Conservation (phyloP, 1,140 invertebrate species). For the Zaprionus taronus region DNA sequence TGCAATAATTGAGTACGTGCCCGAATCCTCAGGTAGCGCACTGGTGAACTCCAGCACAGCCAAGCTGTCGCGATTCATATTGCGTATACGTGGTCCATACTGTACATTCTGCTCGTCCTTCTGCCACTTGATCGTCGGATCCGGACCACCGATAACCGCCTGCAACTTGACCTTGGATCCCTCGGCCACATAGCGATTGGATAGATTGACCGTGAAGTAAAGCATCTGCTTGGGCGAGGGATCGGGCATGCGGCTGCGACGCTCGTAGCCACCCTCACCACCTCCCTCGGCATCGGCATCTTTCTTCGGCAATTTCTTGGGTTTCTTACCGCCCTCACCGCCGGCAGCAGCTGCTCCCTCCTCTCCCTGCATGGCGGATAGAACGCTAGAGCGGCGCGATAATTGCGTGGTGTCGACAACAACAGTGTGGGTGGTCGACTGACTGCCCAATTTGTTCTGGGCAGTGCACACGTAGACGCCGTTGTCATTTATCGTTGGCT, state of each 20-base stretch:
- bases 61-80: constrained; percentile 84
- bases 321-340: constrained; percentile 44
- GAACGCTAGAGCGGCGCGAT: constrained; percentile 73
- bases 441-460: constrained; percentile 86
- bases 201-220: constrained; percentile 79
- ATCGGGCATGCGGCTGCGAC: constrained; percentile 77
- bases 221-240: constrained; percentile 79
- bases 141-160: constrained; percentile 76
- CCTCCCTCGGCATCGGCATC: constrained; percentile 61
- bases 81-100: constrained; percentile 71
- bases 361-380: constrained; percentile 64
- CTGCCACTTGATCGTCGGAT: constrained; percentile 77
- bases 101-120: constrained; percentile 77
- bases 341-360: constrained; percentile 44
- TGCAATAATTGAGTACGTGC: constrained; percentile 85
- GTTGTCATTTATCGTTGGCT: constrained; percentile 88
- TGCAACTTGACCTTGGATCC: constrained; percentile 82
- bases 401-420: constrained; percentile 72
- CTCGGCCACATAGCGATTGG: constrained; percentile 80
- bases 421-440: constrained; percentile 79
- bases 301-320: constrained; percentile 63
- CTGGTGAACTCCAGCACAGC: constrained; percentile 86
- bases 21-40: constrained; percentile 78
- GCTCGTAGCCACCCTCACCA: constrained; percentile 75
- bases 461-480: constrained; percentile 90